Evolutionary conservation across 2,113 vertebrate genomes (phyloP).

Genomic region (Corvus cornix): DNA sequence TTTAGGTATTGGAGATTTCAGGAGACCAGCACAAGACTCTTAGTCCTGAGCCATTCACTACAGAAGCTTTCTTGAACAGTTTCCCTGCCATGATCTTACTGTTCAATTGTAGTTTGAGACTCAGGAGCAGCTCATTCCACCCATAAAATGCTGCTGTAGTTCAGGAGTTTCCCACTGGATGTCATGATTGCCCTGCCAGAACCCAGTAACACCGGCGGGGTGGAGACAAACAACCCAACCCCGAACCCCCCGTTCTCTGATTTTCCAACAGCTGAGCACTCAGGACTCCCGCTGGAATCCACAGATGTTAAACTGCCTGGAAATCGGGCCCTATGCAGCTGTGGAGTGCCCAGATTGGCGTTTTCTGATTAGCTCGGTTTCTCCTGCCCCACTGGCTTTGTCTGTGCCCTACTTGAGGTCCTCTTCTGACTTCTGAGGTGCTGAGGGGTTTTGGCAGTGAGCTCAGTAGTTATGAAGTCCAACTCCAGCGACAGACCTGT

Average conservation of each 20-base stretch:
- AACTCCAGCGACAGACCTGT: background rate
- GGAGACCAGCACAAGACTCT: background rate
- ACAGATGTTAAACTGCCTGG: background rate
- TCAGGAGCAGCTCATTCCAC: fast-evolving
- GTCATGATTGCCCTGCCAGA: conserved; percentile 17
- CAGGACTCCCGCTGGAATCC: background rate
- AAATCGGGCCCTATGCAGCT: background rate
- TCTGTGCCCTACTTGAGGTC: background rate
- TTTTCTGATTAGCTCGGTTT: background rate
- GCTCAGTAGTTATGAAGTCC: background rate
- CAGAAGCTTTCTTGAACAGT: background rate
- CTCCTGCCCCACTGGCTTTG: background rate
- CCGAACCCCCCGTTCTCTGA: fast-evolving
- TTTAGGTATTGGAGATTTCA: background rate
- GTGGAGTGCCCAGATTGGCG: background rate
- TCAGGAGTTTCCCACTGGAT: conserved; percentile 13
- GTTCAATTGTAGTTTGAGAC: fast-evolving
- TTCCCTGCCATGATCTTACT: background rate
- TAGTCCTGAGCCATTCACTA: background rate
- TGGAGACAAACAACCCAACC: background rate
- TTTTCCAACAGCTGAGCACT: background rate
- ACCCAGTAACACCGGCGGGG: background rate
- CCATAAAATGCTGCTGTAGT: background rate
- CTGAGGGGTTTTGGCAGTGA: background rate
- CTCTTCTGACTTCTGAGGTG: background rate